Conservation (phyloP, 23 tunicate genomes). For the Ascidia mentula region DNA sequence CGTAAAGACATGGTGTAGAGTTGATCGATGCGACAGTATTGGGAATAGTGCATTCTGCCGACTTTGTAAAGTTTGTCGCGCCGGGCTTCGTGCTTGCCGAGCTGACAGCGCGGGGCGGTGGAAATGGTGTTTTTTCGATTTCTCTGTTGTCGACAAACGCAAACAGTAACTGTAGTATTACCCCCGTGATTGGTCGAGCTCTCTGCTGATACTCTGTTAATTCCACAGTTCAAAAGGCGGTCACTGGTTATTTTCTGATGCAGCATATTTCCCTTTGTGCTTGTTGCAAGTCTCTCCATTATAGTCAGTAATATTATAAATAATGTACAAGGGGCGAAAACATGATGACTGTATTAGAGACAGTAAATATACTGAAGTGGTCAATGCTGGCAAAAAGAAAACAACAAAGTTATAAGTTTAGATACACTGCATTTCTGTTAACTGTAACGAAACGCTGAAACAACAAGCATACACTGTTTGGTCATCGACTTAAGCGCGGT, state of each 20-base stretch:
- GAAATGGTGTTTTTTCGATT: neutral
- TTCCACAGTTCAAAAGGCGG: neutral
- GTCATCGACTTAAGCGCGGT: neutral
- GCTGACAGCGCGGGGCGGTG: neutral
- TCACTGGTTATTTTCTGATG: neutral
- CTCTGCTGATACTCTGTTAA: neutral
- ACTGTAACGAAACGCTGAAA: too few species aligned
- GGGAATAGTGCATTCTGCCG: neutral
- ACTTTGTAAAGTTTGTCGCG: neutral
- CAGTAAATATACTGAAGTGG: too few species aligned
- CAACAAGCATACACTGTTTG: too few species aligned
- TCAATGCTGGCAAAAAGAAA: too few species aligned
- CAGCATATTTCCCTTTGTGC: neutral
- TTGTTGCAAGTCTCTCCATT: neutral
- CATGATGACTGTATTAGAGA: too few species aligned
- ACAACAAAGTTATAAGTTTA: too few species aligned
- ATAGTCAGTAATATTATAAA: too few species aligned
- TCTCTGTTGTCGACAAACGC: neutral
- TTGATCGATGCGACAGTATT: neutral
- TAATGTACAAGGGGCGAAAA: too few species aligned
- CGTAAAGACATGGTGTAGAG: neutral
- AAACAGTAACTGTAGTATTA: neutral
- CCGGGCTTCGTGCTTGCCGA: neutral
- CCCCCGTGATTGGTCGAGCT: neutral
- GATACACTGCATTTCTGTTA: too few species aligned